Conservation (phyloP, 2,113 vertebrate genomes). For the Herpetotheres cachinnans region DNA sequence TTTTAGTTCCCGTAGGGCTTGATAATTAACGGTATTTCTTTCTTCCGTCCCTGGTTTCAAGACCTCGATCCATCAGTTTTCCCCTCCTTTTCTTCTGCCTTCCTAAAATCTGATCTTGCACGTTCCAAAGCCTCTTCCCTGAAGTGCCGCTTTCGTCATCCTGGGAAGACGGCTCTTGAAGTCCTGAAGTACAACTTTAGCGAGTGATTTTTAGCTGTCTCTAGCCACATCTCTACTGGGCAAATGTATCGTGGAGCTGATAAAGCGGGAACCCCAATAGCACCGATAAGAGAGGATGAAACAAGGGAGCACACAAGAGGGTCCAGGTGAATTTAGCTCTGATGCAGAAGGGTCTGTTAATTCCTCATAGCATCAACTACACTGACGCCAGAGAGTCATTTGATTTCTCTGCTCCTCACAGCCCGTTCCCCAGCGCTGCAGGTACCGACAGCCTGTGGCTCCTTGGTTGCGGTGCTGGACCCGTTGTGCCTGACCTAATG, state of each 20-base stretch:
- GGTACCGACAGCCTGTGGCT: accelerated
- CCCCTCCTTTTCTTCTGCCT: background rate
- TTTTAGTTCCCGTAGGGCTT: background rate
- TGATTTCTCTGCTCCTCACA: background rate
- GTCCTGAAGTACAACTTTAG: background rate
- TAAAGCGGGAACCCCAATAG: background rate
- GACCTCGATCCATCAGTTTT: background rate
- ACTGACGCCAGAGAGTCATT: background rate
- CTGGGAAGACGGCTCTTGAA: background rate
- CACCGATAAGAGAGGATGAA: background rate
- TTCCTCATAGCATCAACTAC: background rate
- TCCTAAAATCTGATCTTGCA: background rate
- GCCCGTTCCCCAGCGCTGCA: background rate
- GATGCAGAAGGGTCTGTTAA: background rate
- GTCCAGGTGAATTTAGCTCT: background rate
- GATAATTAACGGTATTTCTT: background rate
- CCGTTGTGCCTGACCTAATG: background rate
- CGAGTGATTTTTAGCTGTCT: background rate
- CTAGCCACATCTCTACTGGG: background rate
- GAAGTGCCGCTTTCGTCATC: background rate
- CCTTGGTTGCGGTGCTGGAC: background rate
- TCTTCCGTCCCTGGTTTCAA: background rate
- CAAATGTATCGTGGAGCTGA: background rate
- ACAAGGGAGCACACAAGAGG: background rate
- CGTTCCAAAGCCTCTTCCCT: background rate